Evolutionary conservation across 2,113 vertebrate species (phyloP).

Genomic region (Melanerpes aurifrons): DNA sequence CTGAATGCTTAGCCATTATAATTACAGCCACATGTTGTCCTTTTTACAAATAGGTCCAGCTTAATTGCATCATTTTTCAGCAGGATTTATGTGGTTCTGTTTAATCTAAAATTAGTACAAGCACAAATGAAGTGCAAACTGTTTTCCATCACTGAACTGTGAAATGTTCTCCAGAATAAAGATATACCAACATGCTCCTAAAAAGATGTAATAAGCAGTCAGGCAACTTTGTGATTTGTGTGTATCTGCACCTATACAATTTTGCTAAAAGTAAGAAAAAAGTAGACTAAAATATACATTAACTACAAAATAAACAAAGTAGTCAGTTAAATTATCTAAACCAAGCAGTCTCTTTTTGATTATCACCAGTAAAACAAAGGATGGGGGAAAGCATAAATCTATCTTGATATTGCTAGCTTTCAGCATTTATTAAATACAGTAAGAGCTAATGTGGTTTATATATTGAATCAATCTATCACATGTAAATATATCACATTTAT

Average conservation of each 20-base stretch:
- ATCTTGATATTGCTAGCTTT: slow-evolving; percentile 19
- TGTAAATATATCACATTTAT: slow-evolving; percentile 28
- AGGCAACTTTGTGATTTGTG: slow-evolving; percentile 44
- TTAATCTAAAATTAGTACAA: slow-evolving; percentile 79
- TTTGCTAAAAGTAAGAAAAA: not conserved
- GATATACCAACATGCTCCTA: slow-evolving; percentile 41
- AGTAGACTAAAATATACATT: not conserved
- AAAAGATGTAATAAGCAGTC: slow-evolving; percentile 22
- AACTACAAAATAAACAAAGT: not conserved
- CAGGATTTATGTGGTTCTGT: slow-evolving; percentile 74
- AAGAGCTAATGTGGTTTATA: slow-evolving; percentile 12
- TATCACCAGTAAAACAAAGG: slow-evolving; percentile 20
- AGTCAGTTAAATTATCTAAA: slow-evolving; percentile 4
- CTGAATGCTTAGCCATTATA: slow-evolving; percentile 73
- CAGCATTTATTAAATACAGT: slow-evolving; percentile 26
- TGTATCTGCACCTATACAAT: not conserved
- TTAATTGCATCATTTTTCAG: slow-evolving; percentile 80
- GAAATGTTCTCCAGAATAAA: slow-evolving; percentile 58
- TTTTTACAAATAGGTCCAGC: slow-evolving; percentile 76
- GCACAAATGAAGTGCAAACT: slow-evolving; percentile 76
- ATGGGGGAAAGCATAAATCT: slow-evolving; percentile 28
- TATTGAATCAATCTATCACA: slow-evolving; percentile 14
- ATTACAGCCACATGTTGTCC: slow-evolving; percentile 79
- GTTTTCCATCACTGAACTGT: slow-evolving; percentile 68
- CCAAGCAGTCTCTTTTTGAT: not conserved